Base-by-base conservation (phyloP, 2,797 vertebrate genomes). In the Sebastes steindachneri region DNA sequence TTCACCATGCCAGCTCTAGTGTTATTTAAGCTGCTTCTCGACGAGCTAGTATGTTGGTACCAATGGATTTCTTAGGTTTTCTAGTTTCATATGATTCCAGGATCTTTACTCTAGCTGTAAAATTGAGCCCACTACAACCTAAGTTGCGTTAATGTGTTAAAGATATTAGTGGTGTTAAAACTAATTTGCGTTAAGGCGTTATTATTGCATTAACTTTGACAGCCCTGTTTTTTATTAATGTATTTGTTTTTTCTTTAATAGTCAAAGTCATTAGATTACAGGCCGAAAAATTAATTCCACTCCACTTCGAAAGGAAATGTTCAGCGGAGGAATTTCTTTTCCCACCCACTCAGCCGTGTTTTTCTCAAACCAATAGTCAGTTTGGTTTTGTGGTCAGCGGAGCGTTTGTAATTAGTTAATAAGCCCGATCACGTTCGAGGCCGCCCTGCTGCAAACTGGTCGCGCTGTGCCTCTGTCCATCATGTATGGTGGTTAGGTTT, bases 401-500 rank as follows among this genome's bases (percentile, higher is more conserved):
- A 80, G 79, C 31, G 17, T 80, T 77, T 68, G 26, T 75, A 77
- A 90, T 91, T 84, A 84, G 86, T 82, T 86, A 78, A 82, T 55
- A 82, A 71, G 88, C 64, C 65, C 48, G 71, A 84, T 88, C 71
- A 80, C 29, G n/a, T 89, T 66, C 29, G 60, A 76, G 79, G 74
- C 64, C 23, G 57, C 45, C 68, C 70, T 25, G 74, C 84, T 85
- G 76, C 73, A 89, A 92, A 92, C 94, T 89, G 93, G 93, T 95
- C 88, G 86, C 72, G 10, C 78, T 69, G 53, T 62, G 86, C 71
- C 83, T 93, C 88, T 51, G 85, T 94, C 88, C 86, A 86, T 91
- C 85, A 75, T 89, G 85, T 89, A 73, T 91, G 92, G 92, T 93
- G 89, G 88, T 92, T 85, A 84, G 81, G 91, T 86, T 87, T 86